Conservation (phyloP, 2,797 vertebrate species). For the Poeciliopsis paucimaculata region DNA sequence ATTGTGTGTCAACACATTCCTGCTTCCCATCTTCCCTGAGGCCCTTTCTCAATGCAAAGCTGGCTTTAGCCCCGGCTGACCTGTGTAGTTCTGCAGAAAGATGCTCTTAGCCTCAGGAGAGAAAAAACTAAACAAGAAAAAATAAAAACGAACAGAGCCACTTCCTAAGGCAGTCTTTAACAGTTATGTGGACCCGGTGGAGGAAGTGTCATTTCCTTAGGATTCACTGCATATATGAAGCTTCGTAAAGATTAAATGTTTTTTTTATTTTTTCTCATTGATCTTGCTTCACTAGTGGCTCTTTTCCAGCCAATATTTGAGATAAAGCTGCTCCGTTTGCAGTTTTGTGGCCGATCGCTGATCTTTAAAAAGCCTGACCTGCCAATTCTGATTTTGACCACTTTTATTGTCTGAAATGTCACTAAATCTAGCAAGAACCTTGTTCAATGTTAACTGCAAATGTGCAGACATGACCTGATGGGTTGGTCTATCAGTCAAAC, state of each 20-base stretch:
- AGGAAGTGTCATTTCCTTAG: slow-evolving; percentile 26
- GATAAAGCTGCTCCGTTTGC: slow-evolving; percentile 1
- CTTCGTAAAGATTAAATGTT: slow-evolving; percentile 23
- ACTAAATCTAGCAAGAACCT: no score
- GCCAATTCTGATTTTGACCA: no score
- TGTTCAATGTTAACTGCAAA: no score
- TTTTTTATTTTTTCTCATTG: background rate
- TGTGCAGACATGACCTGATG: no score
- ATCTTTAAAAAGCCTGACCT: no score
- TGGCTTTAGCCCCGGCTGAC: slow-evolving; percentile 70
- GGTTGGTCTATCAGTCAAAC: no score
- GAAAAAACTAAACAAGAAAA: slow-evolving; percentile 44
- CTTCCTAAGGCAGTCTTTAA: slow-evolving; percentile 54
- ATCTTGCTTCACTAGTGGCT: background rate
- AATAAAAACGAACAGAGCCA: slow-evolving; percentile 36
- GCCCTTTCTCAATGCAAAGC: slow-evolving; percentile 62
- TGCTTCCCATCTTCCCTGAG: slow-evolving; percentile 60
- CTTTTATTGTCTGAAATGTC: no score
- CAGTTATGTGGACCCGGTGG: slow-evolving; percentile 47
- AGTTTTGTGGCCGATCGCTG: slow-evolving; percentile 8
- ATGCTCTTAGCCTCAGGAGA: slow-evolving; percentile 54
- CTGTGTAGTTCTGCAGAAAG: slow-evolving; percentile 63
- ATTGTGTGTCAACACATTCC: slow-evolving; percentile 61
- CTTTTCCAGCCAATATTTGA: background rate
- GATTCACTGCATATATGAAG: slow-evolving; percentile 39